phyloP scores from a whole-genome alignment of 2,888 invertebrate genomes.

The Exocentrus adspersus region DNA sequence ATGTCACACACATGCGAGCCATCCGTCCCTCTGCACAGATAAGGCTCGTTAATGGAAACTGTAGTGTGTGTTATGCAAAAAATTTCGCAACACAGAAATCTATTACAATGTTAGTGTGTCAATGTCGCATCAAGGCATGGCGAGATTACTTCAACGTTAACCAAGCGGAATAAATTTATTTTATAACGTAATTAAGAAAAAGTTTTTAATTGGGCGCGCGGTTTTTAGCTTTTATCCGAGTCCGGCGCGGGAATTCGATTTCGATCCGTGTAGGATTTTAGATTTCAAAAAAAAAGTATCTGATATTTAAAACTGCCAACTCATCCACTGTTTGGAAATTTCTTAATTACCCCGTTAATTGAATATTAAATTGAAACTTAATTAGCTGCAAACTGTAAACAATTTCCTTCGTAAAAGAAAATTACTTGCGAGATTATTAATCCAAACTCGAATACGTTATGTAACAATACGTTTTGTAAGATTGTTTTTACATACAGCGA shows the following conservation, averaged over 20 bases:
- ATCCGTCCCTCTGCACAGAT: constrained; percentile 2
- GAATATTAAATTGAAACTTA: too few species aligned
- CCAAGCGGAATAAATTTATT: constrained; percentile 25
- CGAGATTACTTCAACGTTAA: constrained; percentile 35
- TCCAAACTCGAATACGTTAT: too few species aligned
- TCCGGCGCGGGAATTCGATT: not conserved
- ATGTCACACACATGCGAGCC: constrained; percentile 16
- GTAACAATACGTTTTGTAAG: too few species aligned
- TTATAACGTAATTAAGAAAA: constrained; percentile 5
- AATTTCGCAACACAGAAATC: constrained; percentile 38
- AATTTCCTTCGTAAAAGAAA: too few species aligned
- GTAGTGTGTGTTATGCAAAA: constrained; percentile 25
- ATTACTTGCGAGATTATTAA: too few species aligned
- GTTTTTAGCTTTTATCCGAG: not conserved
- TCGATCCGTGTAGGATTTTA: not conserved
- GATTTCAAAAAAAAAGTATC: not conserved
- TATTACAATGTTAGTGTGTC: constrained; percentile 53
- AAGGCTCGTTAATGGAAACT: constrained; percentile 2
- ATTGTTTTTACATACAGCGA: too few species aligned
- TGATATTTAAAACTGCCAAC: too few species aligned
- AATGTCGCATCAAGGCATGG: constrained; percentile 48
- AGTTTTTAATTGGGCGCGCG: constrained; percentile 7
- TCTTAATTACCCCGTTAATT: too few species aligned
- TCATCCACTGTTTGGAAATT: too few species aligned
- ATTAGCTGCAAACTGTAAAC: too few species aligned